A percentile compares a stretch with the other conserved stretches of the same genome.
phyloP scores from a whole-genome alignment of 2,797 vertebrate species.

The Lophius americanus region DNA sequence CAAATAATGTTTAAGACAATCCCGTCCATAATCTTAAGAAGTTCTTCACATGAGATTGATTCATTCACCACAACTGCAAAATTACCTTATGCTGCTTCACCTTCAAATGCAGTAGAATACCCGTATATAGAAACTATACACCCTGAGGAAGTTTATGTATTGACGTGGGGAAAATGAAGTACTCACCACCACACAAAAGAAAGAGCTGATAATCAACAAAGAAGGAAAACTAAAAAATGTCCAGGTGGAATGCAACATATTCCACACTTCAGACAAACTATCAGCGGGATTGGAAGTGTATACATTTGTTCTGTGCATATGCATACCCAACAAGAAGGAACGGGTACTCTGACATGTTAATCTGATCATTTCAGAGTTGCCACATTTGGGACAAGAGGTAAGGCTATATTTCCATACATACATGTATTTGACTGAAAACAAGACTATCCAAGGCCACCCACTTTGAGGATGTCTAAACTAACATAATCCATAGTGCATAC shows the following conservation, averaged over 20 bases:
- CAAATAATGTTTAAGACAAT: conserved; percentile 14
- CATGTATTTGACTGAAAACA: conserved; percentile 52
- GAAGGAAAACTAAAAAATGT: conserved; percentile 17
- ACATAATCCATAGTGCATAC: conserved; percentile 76
- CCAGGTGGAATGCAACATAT: conserved; percentile 30
- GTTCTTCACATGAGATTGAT: conserved; percentile 50
- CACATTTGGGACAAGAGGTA: conserved; percentile 42
- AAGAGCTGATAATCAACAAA: conserved; percentile 16
- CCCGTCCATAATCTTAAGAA: conserved; percentile 7
- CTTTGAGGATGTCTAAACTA: conserved; percentile 73
- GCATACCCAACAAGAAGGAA: conserved; percentile 48
- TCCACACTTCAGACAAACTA: conserved; percentile 1
- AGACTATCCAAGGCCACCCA: conserved; percentile 77
- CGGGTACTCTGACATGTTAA: neutral
- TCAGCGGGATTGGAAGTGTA: conserved; percentile 11
- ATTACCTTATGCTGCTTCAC: conserved; percentile 52
- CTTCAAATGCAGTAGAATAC: conserved; percentile 78
- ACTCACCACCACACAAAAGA: conserved; percentile 35
- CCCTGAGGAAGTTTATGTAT: conserved; percentile 81
- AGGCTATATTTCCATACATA: conserved; percentile 48
- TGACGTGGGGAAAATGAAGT: conserved; percentile 62
- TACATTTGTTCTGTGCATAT: conserved; percentile 37
- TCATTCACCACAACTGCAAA: conserved; percentile 57
- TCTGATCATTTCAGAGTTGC: conserved; percentile 31
- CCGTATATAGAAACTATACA: conserved; percentile 84